A percentile compares a stretch with the other conserved stretches of the same genome.
Evolutionary conservation across 2,797 vertebrate species (phyloP).

Genomic region (Spinus olivaceus): DNA sequence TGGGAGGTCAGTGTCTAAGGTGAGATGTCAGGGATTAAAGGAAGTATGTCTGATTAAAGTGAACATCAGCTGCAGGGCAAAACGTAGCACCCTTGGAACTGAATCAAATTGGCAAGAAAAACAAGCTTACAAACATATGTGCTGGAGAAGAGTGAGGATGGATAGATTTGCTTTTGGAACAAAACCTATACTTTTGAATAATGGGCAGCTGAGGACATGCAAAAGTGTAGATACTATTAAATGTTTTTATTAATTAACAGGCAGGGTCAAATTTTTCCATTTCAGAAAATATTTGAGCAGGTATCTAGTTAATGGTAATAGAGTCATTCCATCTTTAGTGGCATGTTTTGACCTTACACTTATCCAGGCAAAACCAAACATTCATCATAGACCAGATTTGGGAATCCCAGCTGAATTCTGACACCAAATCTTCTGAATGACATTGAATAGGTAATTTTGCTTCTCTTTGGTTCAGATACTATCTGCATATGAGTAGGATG

Average conservation of each 20-base stretch:
- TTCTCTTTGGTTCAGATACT: not conserved
- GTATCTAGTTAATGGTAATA: not conserved
- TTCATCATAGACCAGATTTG: not conserved
- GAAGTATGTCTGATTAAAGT: slow-evolving; percentile 45
- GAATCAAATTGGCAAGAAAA: not conserved
- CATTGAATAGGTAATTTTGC: not conserved
- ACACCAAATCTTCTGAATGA: not conserved
- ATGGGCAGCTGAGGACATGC: not conserved
- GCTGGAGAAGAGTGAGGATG: not conserved
- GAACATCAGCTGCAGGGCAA: slow-evolving; percentile 39
- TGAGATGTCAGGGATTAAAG: slow-evolving; percentile 36
- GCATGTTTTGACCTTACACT: not conserved
- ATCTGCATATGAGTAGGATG: not conserved
- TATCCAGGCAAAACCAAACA: not conserved
- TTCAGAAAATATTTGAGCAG: not conserved
- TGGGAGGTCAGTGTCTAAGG: slow-evolving; percentile 39
- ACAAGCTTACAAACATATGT: not conserved
- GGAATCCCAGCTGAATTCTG: not conserved
- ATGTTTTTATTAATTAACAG: not conserved
- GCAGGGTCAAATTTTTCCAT: not conserved
- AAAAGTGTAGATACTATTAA: not conserved
- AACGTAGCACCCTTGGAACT: not conserved
- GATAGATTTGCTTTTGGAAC: not conserved
- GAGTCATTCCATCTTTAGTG: not conserved
- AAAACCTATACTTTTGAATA: not conserved